phyloP scores from a whole-genome alignment of 2,888 invertebrate species.

The Idaea biselata region DNA sequence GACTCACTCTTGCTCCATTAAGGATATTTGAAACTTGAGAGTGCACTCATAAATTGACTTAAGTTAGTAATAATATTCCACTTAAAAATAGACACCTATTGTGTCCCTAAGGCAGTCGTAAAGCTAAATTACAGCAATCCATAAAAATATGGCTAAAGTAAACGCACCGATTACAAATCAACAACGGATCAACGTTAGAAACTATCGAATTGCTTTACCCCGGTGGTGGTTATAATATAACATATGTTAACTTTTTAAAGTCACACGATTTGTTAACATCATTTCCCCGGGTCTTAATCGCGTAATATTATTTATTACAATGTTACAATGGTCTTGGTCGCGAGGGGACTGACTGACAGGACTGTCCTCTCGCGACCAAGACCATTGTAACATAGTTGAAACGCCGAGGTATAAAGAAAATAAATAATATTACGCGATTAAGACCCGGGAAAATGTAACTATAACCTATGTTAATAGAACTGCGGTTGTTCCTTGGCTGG shows the following conservation, averaged over 20 bases:
- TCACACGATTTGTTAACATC: too few species aligned
- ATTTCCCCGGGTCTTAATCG: too few species aligned
- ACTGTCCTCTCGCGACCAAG: too few species aligned
- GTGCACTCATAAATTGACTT: conserved; percentile 78
- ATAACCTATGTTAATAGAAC: not conserved
- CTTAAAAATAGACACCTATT: conserved; percentile 61
- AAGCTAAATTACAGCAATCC: conserved; percentile 6
- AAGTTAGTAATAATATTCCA: conserved; percentile 69
- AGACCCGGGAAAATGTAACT: not conserved
- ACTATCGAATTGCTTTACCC: too few species aligned
- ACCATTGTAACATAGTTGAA: too few species aligned
- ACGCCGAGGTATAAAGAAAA: too few species aligned
- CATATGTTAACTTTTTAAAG: too few species aligned
- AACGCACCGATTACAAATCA: not conserved
- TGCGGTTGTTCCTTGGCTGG: not conserved
- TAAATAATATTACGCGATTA: not conserved
- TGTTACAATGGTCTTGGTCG: too few species aligned
- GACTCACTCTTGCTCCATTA: conserved; percentile 78
- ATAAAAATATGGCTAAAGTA: not conserved
- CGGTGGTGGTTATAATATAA: too few species aligned
- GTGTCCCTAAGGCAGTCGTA: conserved; percentile 41
- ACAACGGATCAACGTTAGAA: too few species aligned
- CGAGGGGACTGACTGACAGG: too few species aligned
- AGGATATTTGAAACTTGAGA: conserved; percentile 78
- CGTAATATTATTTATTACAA: too few species aligned